Evolutionary conservation across 64 coral and sea anemone genomes (phyloP).

Genomic region (Pocillopora verrucosa): DNA sequence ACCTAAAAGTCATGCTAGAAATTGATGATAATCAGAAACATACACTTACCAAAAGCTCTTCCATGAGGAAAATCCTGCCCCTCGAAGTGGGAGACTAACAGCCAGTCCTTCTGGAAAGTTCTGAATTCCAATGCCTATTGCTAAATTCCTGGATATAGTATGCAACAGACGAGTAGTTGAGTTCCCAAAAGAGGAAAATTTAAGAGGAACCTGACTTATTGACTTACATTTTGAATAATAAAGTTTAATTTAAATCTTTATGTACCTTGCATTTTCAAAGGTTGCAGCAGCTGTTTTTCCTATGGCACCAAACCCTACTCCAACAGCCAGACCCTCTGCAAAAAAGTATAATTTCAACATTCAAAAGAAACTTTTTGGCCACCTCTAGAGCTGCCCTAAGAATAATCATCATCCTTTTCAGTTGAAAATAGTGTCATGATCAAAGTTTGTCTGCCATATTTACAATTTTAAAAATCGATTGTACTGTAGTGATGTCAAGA

Average conservation of each 20-base stretch:
- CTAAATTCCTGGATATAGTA: slow-evolving; percentile 73
- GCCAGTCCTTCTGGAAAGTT: slow-evolving; percentile 98
- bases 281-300: slow-evolving; percentile 92
- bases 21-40: neutral
- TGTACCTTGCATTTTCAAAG: slow-evolving; percentile 99
- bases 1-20: too few species aligned
- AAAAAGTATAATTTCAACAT: neutral
- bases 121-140: slow-evolving; percentile 98
- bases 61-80: slow-evolving; percentile 74
- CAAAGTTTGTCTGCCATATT: too few species aligned
- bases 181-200: neutral
- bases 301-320: slow-evolving; percentile 98
- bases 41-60: slow-evolving; percentile 87
- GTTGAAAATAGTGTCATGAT: too few species aligned
- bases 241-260: neutral
- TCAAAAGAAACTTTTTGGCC: too few species aligned
- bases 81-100: slow-evolving; percentile 89
- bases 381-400: too few species aligned
- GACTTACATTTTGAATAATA: neutral
- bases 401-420: too few species aligned
- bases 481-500: too few species aligned
- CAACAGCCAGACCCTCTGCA: slow-evolving; percentile 96
- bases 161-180: neutral
- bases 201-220: neutral
- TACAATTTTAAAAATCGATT: too few species aligned